Evolutionary conservation across 2,888 invertebrate species (phyloP).

Genomic region (Eurytoma adleriae): DNA sequence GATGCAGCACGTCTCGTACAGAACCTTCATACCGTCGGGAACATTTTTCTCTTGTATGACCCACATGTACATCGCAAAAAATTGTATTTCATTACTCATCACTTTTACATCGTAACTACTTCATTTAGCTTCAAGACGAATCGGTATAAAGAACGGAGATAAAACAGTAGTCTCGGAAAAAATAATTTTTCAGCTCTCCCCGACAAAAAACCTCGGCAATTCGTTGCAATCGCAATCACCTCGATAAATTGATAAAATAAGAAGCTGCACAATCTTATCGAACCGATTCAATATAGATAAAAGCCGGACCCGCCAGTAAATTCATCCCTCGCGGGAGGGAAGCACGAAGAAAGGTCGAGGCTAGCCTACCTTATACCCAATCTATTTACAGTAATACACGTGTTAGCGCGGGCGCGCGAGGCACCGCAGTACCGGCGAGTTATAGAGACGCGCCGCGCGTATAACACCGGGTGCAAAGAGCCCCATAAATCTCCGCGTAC

Average conservation of each 20-base stretch:
- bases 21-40: too few species aligned
- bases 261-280: conserved; percentile 22
- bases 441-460: not conserved
- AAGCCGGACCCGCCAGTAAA: conserved; percentile 15
- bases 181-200: too few species aligned
- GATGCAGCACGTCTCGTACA: too few species aligned
- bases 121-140: too few species aligned
- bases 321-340: not conserved
- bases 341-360: conserved; percentile 9
- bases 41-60: too few species aligned
- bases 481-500: conserved; percentile 35
- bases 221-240: conserved; percentile 7
- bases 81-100: too few species aligned
- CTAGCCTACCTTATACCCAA: conserved; percentile 10
- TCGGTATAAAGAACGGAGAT: not conserved
- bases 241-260: conserved; percentile 35
- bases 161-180: not conserved
- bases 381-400: conserved; percentile 38
- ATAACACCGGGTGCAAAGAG: conserved; percentile 30
- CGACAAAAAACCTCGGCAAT: not conserved
- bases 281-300: conserved; percentile 43
- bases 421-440: not conserved
- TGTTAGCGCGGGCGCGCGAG: not conserved
- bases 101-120: too few species aligned
- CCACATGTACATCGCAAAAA: too few species aligned